phyloP scores from a whole-genome alignment of 2,797 vertebrate genomes.

The Parambassis ranga region DNA sequence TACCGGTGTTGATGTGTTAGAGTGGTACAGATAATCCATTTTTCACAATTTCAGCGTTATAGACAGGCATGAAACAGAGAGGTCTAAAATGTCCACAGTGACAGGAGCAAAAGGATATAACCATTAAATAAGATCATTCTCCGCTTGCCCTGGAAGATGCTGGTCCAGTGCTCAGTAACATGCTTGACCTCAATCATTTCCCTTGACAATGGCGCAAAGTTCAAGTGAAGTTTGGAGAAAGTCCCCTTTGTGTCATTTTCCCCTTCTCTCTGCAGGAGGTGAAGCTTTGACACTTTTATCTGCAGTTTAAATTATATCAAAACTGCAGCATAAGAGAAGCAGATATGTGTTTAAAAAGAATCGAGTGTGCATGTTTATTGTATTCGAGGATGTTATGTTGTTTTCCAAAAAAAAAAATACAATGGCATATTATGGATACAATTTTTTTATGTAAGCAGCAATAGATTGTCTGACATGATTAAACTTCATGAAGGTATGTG shows the following conservation, averaged over 20 bases:
- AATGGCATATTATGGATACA: too few relatives aligned
- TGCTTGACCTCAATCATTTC: constrained; percentile 23
- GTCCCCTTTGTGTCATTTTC: background rate
- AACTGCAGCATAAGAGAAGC: background rate
- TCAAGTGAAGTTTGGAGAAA: constrained; percentile 11
- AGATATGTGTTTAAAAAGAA: background rate
- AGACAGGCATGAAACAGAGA: constrained; percentile 22
- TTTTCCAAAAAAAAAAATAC: too few relatives aligned
- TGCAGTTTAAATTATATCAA: constrained; percentile 30
- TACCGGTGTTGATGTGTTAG: background rate
- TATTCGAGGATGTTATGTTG: too few relatives aligned
- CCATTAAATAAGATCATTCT: background rate
- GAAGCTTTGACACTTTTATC: constrained; percentile 3
- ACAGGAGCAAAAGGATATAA: constrained; percentile 16
- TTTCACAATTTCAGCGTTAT: constrained; percentile 14
- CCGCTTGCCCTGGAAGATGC: background rate
- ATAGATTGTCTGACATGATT: constrained; percentile 16
- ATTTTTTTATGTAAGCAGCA: too few relatives aligned
- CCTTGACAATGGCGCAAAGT: constrained; percentile 17
- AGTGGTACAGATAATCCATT: constrained; percentile 17
- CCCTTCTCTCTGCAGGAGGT: background rate
- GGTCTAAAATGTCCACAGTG: constrained; percentile 19
- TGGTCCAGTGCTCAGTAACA: background rate
- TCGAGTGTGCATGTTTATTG: background rate
- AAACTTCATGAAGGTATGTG: constrained; percentile 22